Percentiles rank a stretch among this genome's conserved stretches.
Conservation (phyloP, 2,113 vertebrate genomes). For the Anser cygnoides region DNA sequence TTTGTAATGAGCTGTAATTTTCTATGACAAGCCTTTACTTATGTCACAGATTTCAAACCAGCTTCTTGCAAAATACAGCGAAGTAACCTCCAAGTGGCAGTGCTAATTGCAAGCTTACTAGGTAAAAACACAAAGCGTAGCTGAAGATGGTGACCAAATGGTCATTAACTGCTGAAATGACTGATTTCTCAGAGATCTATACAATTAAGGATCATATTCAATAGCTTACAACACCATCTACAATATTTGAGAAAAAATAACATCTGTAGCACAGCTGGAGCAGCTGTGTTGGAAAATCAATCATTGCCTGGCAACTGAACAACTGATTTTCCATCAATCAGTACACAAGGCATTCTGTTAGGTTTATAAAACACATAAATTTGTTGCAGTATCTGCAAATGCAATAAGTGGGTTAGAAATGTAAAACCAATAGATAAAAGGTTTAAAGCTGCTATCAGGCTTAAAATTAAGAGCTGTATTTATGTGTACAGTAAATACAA, state of each 20-base stretch:
- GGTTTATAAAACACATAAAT: slow-evolving; percentile 75
- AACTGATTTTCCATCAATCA: slow-evolving; percentile 84
- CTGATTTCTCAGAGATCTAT: slow-evolving; percentile 66
- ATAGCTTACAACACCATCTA: slow-evolving; percentile 55
- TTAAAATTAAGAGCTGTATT: slow-evolving; percentile 37
- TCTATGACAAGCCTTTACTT: slow-evolving; percentile 46
- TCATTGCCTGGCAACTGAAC: slow-evolving; percentile 80
- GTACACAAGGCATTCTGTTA: slow-evolving; percentile 67
- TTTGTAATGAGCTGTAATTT: slow-evolving; percentile 51
- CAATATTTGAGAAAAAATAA: slow-evolving; percentile 68
- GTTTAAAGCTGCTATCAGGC: slow-evolving; percentile 28
- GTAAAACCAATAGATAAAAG: slow-evolving; percentile 57
- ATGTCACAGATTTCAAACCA: slow-evolving; percentile 24
- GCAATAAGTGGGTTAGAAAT: slow-evolving; percentile 62
- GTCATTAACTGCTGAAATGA: slow-evolving; percentile 55
- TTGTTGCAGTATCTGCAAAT: slow-evolving; percentile 71
- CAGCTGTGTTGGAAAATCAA: slow-evolving; percentile 84
- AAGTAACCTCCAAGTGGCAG: neutral
- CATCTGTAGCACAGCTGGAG: slow-evolving; percentile 84
- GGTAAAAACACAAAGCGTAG: slow-evolving; percentile 34
- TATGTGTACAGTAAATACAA: slow-evolving; percentile 37
- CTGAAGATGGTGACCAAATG: slow-evolving; percentile 50
- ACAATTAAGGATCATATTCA: slow-evolving; percentile 71
- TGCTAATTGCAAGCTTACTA: slow-evolving; percentile 26
- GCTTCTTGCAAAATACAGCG: slow-evolving; percentile 9